A percentile compares a stretch with the other conserved stretches of the same genome.
phyloP scores from a whole-genome alignment of 2,797 vertebrate species.

The Sciurus vulgaris region DNA sequence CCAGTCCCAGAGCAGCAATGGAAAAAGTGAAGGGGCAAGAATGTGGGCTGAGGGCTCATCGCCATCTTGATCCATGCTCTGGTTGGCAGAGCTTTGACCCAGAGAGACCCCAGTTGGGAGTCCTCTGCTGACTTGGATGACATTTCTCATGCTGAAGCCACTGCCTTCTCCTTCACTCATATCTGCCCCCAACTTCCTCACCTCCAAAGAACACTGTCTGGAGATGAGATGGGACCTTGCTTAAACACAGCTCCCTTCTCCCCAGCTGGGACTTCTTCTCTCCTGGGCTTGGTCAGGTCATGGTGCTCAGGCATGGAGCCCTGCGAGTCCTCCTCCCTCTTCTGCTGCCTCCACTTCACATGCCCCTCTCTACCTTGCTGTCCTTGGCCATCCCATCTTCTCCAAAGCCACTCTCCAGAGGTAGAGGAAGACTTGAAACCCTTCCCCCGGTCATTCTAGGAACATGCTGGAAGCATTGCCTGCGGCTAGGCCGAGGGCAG shows the following conservation, averaged over 20 bases:
- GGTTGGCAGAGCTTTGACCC: background rate
- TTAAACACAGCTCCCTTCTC: background rate
- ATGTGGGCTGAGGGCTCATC: background rate
- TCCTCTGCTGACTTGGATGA: slow-evolving; percentile 61
- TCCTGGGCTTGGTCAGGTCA: background rate
- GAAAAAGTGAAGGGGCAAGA: background rate
- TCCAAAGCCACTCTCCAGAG: slow-evolving; percentile 19
- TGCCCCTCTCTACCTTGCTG: background rate
- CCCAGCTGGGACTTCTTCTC: background rate
- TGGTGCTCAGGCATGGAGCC: background rate
- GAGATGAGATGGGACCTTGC: background rate
- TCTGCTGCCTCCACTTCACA: background rate
- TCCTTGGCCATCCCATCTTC: background rate
- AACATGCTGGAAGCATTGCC: background rate
- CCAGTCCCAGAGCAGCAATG: slow-evolving; percentile 45
- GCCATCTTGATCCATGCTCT: background rate
- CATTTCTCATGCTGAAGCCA: slow-evolving; percentile 31
- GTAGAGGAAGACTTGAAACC: background rate
- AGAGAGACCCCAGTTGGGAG: slow-evolving; percentile 28
- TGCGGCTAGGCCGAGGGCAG: background rate
- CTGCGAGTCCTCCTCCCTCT: background rate
- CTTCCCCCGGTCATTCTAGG: background rate
- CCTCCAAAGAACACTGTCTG: background rate
- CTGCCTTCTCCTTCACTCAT: slow-evolving; percentile 54
- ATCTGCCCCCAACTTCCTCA: background rate